A percentile compares a stretch with the other conserved stretches of the same genome.
Conservation (phyloP, 23 tunicate species). For the Styela clava region DNA sequence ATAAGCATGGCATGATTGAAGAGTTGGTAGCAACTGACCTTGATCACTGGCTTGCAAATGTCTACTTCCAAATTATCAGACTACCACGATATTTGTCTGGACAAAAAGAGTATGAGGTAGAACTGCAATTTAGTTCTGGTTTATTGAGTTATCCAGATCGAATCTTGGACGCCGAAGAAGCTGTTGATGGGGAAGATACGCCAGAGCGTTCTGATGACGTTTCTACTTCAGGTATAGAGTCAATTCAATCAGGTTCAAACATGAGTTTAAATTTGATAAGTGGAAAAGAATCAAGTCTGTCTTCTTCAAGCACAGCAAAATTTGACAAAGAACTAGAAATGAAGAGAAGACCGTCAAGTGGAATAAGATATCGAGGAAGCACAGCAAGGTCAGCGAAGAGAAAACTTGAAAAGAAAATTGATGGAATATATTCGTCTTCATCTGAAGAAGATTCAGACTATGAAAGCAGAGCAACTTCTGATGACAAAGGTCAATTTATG, state of each 20-base stretch:
- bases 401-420: neutral
- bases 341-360: neutral
- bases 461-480: constrained; percentile 1
- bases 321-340: neutral
- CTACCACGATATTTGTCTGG: constrained; percentile 91
- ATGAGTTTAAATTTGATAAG: constrained; percentile 10
- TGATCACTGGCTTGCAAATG: constrained; percentile 94
- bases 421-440: constrained; percentile 1
- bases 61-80: constrained; percentile 70
- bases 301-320: constrained; percentile 16
- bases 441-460: constrained; percentile 20
- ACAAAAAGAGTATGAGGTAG: constrained; percentile 97
- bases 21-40: constrained; percentile 75
- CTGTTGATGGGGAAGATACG: constrained; percentile 83
- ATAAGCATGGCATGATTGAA: constrained; percentile 75
- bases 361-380: constrained; percentile 24
- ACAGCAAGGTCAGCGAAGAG: neutral
- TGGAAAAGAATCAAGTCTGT: neutral
- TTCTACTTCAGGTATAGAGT: constrained; percentile 16
- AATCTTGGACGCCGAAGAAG: constrained; percentile 59
- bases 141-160: constrained; percentile 84
- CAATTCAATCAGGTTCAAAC: constrained; percentile 17
- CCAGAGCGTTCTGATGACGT: constrained; percentile 43
- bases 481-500: constrained; percentile 38
- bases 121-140: constrained; percentile 84